These are phyloP conservation scores for Catagonus wagneri DNA, from an alignment of 2,113 vertebrate species.

Conservation along the genomic window DNA sequence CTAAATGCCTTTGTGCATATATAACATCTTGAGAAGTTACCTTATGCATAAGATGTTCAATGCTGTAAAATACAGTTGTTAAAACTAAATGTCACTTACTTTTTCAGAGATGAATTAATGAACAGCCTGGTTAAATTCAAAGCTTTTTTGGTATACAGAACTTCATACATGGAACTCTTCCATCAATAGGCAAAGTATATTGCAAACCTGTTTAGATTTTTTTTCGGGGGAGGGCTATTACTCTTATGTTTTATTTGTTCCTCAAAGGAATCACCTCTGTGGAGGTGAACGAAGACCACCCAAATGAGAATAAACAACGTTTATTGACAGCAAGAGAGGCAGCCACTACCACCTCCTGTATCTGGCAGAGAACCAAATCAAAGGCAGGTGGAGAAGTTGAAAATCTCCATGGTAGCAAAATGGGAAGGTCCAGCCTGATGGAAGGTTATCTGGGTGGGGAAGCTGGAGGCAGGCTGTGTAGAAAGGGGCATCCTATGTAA, in stretches of 20 bases:
- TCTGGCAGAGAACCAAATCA: neutral
- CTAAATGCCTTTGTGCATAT: constrained; percentile 8
- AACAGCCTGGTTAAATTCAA: constrained; percentile 52
- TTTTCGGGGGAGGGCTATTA: neutral
- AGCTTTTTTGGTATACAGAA: constrained; percentile 65
- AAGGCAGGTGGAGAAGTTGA: neutral
- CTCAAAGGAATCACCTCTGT: neutral
- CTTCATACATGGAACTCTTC: constrained; percentile 60
- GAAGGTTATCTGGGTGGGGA: neutral
- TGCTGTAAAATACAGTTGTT: constrained; percentile 56
- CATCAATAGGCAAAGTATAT: constrained; percentile 73
- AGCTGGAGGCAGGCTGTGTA: neutral
- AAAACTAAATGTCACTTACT: constrained; percentile 57
- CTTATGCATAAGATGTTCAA: constrained; percentile 57
- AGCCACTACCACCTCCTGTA: neutral
- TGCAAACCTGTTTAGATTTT: constrained; percentile 68
- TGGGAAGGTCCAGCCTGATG: no score
- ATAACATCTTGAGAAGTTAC: constrained; percentile 59
- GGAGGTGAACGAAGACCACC: neutral
- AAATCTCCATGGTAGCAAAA: neutral
- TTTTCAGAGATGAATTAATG: constrained; percentile 65
- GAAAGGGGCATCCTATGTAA: neutral
- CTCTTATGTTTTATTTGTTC: neutral
- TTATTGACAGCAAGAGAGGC: neutral
- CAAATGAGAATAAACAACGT: neutral